Conservation (phyloP, 2,888 invertebrate genomes). For the Acleris sparsana region DNA sequence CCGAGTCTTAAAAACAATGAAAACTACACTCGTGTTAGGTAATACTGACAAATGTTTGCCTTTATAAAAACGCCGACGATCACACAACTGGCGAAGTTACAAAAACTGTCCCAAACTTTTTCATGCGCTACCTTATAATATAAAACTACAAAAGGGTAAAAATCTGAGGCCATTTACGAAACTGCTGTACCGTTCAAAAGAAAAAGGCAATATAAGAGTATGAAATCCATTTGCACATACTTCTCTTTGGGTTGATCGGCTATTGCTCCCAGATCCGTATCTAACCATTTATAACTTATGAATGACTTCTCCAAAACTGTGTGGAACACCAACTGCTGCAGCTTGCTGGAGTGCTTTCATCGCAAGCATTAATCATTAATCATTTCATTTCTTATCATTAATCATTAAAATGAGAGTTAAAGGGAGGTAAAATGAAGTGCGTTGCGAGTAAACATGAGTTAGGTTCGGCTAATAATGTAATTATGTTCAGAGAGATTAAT, state of each 20-base stretch:
- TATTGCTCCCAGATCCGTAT: neutral
- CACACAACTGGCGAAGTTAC: neutral
- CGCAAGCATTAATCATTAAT: conserved; percentile 75
- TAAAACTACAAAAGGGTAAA: conserved; percentile 21
- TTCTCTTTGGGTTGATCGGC: no score
- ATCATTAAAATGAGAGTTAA: conserved; percentile 82
- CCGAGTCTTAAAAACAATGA: neutral
- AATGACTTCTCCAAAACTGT: conserved; percentile 76
- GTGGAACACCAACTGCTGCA: conserved; percentile 60
- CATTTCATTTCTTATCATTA: conserved; percentile 61
- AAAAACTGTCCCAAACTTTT: conserved; percentile 24
- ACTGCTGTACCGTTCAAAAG: conserved; percentile 11
- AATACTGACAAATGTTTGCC: no score
- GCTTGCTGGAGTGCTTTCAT: conserved; percentile 72
- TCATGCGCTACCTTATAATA: conserved; percentile 12
- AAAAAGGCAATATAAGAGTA: no score
- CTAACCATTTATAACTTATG: conserved; percentile 71
- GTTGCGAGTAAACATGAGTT: conserved; percentile 72
- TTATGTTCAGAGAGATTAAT: conserved; percentile 70
- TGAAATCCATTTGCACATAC: no score
- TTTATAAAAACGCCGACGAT: no score
- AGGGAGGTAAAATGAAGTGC: conserved; percentile 82
- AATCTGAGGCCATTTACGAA: conserved; percentile 20
- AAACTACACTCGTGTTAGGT: neutral
- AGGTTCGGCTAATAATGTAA: conserved; percentile 73